Base-by-base conservation (phyloP, 2,797 vertebrate genomes). In the Cyprinodon diabolis region DNA sequence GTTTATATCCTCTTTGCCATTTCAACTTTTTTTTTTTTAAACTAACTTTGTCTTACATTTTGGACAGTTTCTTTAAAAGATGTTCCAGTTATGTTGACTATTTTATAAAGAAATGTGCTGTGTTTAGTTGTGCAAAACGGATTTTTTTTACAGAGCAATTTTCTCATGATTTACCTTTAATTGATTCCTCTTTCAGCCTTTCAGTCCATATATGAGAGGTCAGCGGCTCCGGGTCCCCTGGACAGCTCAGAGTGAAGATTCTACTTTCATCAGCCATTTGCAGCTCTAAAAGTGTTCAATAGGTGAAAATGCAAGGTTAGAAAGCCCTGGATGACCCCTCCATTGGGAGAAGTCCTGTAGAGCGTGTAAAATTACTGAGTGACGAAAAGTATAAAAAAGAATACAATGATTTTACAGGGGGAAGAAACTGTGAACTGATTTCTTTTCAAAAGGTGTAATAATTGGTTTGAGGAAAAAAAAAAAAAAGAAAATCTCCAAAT, bases 181-280 rank as follows among this genome's bases (percentile, higher is more conserved):
- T 11, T 63, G 30, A 30, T 55, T 19, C 3, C 30, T 30, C 68
- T 54, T 43, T 66, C 7, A 23, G 7, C 55, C 14, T 56, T 57
- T 52, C 37, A 49, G 45, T 76, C 49, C 51, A 62, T 48, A 58
- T 72, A 66, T 60, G 45, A 48, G 58, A 57, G 40, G 30, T 35
- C 2, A 49, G 43, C 4, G 58, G 72, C n/a, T 47, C 77, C 52
- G 14, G 15, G 65, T 49, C 55, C 45, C 5, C n/a, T 48, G 25
- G 25, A 54, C 49, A 66, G 52, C 37, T 68, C 51, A 65, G 70
- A 52, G n/a, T 56, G 19, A 40, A 63, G 67, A 6, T 77, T 60
- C 49, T 37, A 57, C 57, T n/a, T 45, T 67, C 69, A 63, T 75
- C 71, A 52, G 71, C 47, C 49, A 70, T 85, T 74, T 84, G 57